Percentiles rank a stretch among this genome's conserved stretches.
Conservation (phyloP, 1,140 invertebrate genomes). For the Drosophila navojoa region DNA sequence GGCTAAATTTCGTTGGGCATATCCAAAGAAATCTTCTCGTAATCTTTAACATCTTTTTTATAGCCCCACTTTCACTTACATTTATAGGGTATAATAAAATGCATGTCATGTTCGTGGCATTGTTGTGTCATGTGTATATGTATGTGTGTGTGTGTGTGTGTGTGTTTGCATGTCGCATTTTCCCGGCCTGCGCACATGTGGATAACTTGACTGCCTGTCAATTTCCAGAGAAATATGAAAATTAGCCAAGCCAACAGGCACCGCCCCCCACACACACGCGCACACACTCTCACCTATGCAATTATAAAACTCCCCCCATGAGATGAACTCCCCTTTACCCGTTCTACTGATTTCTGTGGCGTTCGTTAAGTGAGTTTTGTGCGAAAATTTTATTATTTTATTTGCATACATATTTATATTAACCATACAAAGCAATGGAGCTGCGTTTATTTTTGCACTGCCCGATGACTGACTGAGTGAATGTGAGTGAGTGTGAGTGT, state of each 20-base stretch:
- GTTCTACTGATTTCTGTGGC: neutral
- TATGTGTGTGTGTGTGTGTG: conserved; percentile 17
- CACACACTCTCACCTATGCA: no score
- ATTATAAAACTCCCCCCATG: no score
- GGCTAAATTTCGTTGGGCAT: no score
- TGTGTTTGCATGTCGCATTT: conserved; percentile 62
- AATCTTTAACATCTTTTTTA: no score
- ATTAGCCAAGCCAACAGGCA: conserved; percentile 65
- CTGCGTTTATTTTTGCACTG: conserved; percentile 43
- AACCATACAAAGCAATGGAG: conserved; percentile 45
- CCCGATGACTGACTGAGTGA: neutral
- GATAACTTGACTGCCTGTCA: conserved; percentile 36
- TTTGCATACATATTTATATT: conserved; percentile 77
- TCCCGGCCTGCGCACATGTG: conserved; percentile 58
- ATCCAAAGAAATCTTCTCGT: no score
- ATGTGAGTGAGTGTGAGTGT: neutral
- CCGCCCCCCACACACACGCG: neutral
- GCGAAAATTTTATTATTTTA: conserved; percentile 69
- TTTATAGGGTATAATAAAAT: conserved; percentile 59
- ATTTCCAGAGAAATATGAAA: conserved; percentile 78
- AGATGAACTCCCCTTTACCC: neutral
- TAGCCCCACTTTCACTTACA: neutral
- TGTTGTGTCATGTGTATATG: conserved; percentile 28
- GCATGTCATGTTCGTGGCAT: conserved; percentile 67
- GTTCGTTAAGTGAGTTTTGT: conserved; percentile 68